These are phyloP conservation scores for Tonatia bakeri DNA, from an alignment of 2,113 vertebrate species.

Conservation along the genomic window DNA sequence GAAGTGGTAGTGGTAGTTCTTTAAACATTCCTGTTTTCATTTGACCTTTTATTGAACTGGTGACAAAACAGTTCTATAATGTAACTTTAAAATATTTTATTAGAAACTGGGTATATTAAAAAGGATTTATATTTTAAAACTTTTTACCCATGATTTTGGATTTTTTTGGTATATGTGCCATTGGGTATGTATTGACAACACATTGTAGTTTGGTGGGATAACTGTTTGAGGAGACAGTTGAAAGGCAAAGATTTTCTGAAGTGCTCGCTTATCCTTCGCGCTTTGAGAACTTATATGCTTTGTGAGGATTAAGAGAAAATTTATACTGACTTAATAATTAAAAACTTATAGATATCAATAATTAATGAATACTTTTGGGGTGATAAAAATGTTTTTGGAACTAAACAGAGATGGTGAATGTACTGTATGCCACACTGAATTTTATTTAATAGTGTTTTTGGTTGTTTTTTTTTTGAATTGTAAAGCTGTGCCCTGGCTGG, in stretches of 20 bases:
- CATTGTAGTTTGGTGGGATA: neutral
- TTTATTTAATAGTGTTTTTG: neutral
- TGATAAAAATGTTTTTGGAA: slow-evolving; percentile 30
- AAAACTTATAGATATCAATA: neutral
- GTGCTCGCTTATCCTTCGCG: neutral
- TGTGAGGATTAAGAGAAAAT: neutral
- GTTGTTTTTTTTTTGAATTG: neutral
- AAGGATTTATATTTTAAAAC: neutral
- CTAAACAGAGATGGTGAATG: neutral
- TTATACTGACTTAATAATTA: slow-evolving; percentile 7
- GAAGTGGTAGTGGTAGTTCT: slow-evolving; percentile 22
- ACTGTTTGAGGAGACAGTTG: neutral
- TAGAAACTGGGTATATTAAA: neutral
- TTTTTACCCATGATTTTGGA: neutral
- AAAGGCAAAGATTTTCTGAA: slow-evolving; percentile 17
- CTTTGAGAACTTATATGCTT: neutral
- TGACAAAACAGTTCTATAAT: neutral
- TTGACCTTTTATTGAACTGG: slow-evolving; percentile 36
- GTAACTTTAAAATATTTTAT: slow-evolving; percentile 31
- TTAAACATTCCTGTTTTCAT: neutral
- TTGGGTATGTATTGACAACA: neutral
- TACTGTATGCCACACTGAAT: neutral
- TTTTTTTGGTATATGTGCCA: neutral
- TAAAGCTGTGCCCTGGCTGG: too few species aligned
- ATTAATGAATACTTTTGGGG: slow-evolving; percentile 9